A percentile compares a stretch with the other conserved stretches of the same genome.
phyloP scores from a whole-genome alignment of 2,797 vertebrate species.

The Sebastes itinus region DNA sequence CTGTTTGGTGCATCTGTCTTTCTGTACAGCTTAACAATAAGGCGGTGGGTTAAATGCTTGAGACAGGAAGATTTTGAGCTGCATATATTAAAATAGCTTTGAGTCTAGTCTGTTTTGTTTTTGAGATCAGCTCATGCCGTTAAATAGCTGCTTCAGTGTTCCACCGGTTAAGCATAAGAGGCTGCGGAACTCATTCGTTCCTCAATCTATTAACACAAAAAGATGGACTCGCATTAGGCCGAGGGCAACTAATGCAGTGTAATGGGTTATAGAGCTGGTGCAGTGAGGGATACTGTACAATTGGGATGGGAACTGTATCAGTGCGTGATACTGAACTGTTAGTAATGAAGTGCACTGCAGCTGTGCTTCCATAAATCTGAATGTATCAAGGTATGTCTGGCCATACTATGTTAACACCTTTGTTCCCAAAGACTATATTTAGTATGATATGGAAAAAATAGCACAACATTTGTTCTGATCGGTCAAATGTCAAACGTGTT shows the following conservation, averaged over 20 bases:
- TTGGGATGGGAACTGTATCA: neutral
- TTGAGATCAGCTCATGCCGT: neutral
- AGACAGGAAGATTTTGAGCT: conserved; percentile 20
- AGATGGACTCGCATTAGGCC: neutral
- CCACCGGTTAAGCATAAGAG: conserved; percentile 18
- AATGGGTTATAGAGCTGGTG: conserved; percentile 6
- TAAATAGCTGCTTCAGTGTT: conserved; percentile 9
- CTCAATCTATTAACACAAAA: conserved; percentile 26
- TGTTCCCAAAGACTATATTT: no score
- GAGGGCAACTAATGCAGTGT: neutral
- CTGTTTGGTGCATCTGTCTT: conserved; percentile 3
- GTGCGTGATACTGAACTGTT: neutral
- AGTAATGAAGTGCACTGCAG: neutral
- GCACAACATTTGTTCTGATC: no score
- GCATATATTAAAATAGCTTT: conserved; percentile 19
- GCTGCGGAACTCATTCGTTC: neutral
- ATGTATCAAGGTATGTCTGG: neutral
- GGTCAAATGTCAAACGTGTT: no score
- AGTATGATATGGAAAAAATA: no score
- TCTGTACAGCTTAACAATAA: neutral
- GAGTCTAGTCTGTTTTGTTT: neutral
- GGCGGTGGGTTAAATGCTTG: neutral
- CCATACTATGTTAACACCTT: neutral
- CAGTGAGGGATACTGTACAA: conserved; percentile 1
- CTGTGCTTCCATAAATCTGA: neutral